Conservation (phyloP, 1,140 invertebrate species). For the Lordiphosa stackelbergi region DNA sequence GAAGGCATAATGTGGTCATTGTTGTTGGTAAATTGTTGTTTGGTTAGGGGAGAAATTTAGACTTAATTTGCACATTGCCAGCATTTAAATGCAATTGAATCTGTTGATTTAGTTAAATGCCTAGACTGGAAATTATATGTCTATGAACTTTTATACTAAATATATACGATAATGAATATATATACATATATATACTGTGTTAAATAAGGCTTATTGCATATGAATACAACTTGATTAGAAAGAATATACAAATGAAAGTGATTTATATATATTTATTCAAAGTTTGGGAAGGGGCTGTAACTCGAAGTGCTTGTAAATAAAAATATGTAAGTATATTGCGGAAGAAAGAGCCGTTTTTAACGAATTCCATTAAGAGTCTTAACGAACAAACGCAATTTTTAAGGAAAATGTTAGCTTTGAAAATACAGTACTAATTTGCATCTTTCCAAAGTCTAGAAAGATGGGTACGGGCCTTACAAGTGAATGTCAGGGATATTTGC, state of each 20-base stretch:
- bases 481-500: too few relatives aligned
- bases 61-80: slow-evolving; percentile 49
- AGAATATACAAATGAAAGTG: slow-evolving; percentile 38
- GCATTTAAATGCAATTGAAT: slow-evolving; percentile 12
- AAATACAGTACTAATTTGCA: too few relatives aligned
- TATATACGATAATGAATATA: slow-evolving; percentile 44
- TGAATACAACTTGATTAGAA: slow-evolving; percentile 61
- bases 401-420: too few relatives aligned
- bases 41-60: slow-evolving; percentile 50
- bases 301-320: too few relatives aligned
- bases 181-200: slow-evolving; percentile 57
- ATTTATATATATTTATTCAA: slow-evolving; percentile 34
- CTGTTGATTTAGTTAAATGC: slow-evolving; percentile 58
- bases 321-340: too few relatives aligned
- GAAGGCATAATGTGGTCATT: slow-evolving; percentile 41
- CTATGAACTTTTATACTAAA: slow-evolving; percentile 12
- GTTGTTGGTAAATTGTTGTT: slow-evolving; percentile 59
- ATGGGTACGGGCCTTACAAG: too few relatives aligned
- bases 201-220: slow-evolving; percentile 62
- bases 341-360: too few relatives aligned
- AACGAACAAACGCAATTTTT: too few relatives aligned
- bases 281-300: too few relatives aligned
- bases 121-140: slow-evolving; percentile 47
- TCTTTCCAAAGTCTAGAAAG: too few relatives aligned
- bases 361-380: too few relatives aligned